Base-by-base conservation (phyloP, 64 coral and sea anemone species). In the Pocillopora damicornis region DNA sequence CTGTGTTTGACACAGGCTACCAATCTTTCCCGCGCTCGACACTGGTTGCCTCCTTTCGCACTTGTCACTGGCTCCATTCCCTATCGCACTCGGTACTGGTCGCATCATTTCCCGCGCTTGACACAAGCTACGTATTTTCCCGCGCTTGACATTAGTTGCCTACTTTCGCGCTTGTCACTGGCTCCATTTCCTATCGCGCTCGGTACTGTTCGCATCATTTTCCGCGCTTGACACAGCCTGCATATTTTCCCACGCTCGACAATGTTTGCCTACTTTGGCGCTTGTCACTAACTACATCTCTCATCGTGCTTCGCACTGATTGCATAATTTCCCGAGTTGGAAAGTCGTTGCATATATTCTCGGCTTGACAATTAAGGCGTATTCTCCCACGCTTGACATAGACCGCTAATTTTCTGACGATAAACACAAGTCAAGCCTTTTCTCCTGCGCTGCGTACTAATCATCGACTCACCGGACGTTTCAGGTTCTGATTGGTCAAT, bases 401-500 rank as follows among this genome's bases (percentile, higher is more conserved):
- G 61, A 13, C 2, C 23, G 64, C 56, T 16, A 1, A 17, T 78
- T 9, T 6, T 37, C 3, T 18, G 5, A 58, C 15, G 20, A 45
- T n/a, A 37, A 78, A 17, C 58, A n/a, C 37, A 22, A 20, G 42
- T 51, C 42, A 51, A 51, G 42, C 42, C 42, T 51, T 51, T 51
- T 51, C 42, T 51, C 42, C 42, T 51, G 7, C 42, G 7, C 42
- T 51, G 42, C 42, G 42, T 68, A 38, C 22, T 59, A 42, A 68
- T 87, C 86, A 63, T 38, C 15, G 14, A 86, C 89, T 78, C 37
- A 96, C 94, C 94, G 14, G 94, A 96, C 14, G 91, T 77, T 78
- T 96, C 94, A 5, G 94, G 92, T 78, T 96, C 94, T 18, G 94
- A 96, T 75, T 92, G 92, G 65, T 96, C 94, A 71, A 96, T 77